Evolutionary conservation across 1,140 invertebrate species (phyloP).

Genomic region (Mycetomoellerius zeteki): DNA sequence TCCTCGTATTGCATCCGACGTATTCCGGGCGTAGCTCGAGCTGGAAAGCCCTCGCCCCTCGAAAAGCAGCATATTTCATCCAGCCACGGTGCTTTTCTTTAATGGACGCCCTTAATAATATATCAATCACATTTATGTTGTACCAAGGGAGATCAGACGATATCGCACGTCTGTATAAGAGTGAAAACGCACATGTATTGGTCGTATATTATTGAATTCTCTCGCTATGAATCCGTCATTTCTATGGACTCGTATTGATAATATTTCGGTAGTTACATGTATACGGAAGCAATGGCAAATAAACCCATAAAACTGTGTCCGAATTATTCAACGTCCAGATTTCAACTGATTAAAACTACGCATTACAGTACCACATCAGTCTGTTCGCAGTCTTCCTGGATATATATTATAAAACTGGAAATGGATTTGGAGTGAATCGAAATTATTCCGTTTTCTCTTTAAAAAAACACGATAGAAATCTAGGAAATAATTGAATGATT

Average conservation of each 20-base stretch:
- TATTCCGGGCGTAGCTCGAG: slow-evolving; percentile 58
- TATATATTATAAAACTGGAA: too few relatives aligned
- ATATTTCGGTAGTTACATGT: slow-evolving; percentile 71
- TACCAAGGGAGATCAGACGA: slow-evolving; percentile 53
- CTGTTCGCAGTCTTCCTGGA: neutral
- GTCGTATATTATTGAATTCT: slow-evolving; percentile 81
- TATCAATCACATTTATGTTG: slow-evolving; percentile 84
- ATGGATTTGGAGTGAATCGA: too few relatives aligned
- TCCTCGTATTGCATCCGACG: slow-evolving; percentile 61
- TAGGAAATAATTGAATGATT: too few relatives aligned
- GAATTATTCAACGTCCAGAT: slow-evolving; percentile 12
- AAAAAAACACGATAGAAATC: too few relatives aligned
- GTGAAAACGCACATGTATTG: slow-evolving; percentile 49
- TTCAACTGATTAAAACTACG: neutral
- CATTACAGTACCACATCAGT: neutral
- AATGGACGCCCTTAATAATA: slow-evolving; percentile 84
- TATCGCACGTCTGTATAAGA: slow-evolving; percentile 17
- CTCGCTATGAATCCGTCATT: slow-evolving; percentile 45
- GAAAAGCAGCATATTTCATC: slow-evolving; percentile 80
- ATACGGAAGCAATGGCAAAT: neutral
- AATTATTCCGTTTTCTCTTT: too few relatives aligned
- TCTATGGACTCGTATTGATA: slow-evolving; percentile 74
- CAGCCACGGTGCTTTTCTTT: slow-evolving; percentile 79
- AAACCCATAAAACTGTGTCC: neutral
- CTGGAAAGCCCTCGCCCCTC: slow-evolving; percentile 64